Percentiles rank a stretch among this genome's conserved stretches.
phyloP scores from a whole-genome alignment of 1,140 invertebrate species.

The Psix sp. region DNA sequence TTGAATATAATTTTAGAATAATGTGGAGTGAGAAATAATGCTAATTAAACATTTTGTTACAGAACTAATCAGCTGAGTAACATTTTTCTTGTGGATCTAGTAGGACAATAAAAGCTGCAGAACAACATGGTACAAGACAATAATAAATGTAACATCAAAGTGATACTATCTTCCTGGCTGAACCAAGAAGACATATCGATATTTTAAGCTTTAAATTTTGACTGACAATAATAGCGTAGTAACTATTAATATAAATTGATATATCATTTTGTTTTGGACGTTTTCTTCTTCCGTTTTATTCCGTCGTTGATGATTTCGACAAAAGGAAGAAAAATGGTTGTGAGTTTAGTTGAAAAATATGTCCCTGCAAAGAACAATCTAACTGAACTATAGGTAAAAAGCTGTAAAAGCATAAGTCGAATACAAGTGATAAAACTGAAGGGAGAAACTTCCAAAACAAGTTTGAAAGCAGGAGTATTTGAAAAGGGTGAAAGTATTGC shows the following conservation, averaged over 20 bases:
- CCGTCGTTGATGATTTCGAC: no score
- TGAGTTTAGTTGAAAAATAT: no score
- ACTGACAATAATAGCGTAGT: conserved; percentile 57
- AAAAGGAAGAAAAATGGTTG: no score
- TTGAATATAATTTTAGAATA: no score
- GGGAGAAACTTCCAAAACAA: conserved; percentile 55
- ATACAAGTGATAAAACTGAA: conserved; percentile 34
- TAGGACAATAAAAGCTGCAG: conserved; percentile 43
- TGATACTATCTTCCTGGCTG: conserved; percentile 62
- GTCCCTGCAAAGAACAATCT: no score
- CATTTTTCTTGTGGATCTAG: conserved; percentile 20
- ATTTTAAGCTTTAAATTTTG: conserved; percentile 63
- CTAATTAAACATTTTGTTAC: conserved; percentile 5
- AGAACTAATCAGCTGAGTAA: conserved; percentile 37
- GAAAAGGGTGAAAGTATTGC: conserved; percentile 43
- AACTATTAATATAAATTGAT: conserved; percentile 56
- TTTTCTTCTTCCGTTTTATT: conserved; percentile 46
- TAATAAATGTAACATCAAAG: conserved; percentile 61
- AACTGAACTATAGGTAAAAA: no score
- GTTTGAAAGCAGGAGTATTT: conserved; percentile 40
- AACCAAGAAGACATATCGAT: conserved; percentile 64
- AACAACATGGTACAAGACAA: conserved; percentile 61
- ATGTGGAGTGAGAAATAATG: no score
- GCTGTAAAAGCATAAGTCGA: no score
- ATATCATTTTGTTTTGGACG: conserved; percentile 52